Conservation (phyloP, 2,113 vertebrate species). For the Casuarius casuarius region DNA sequence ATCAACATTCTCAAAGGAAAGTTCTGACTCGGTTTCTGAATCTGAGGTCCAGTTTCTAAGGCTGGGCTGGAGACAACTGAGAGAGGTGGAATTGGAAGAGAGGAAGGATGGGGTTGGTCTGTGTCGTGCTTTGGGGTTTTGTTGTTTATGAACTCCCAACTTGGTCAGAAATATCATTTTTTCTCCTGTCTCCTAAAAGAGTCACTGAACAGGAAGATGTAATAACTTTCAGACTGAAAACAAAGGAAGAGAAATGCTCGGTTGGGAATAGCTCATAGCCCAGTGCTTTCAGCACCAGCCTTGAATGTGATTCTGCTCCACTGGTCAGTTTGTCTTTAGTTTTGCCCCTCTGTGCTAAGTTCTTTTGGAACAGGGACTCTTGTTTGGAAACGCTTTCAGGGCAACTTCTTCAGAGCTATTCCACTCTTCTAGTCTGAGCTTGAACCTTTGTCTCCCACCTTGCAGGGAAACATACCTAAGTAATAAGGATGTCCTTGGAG, state of each 20-base stretch:
- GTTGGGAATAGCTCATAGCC: not conserved
- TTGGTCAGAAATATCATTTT: not conserved
- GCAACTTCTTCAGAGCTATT: not conserved
- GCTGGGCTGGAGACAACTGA: not conserved
- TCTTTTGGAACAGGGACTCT: too few relatives aligned
- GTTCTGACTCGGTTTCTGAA: not conserved
- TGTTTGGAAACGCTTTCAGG: not conserved
- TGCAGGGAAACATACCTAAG: accelerated
- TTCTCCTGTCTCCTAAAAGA: not conserved
- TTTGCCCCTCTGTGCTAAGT: not conserved
- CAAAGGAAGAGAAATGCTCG: not conserved
- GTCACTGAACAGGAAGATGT: not conserved
- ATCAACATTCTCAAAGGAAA: not conserved
- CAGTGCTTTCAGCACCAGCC: not conserved
- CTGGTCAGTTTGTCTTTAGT: not conserved
- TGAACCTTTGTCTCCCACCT: not conserved
- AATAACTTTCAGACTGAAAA: not conserved
- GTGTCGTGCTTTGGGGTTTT: not conserved
- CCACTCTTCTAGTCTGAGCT: not conserved
- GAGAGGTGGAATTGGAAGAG: not conserved
- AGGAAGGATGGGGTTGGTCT: not conserved
- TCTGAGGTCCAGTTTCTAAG: not conserved
- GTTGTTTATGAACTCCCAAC: not conserved
- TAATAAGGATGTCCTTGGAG: not conserved
- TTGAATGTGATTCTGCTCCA: not conserved